phyloP scores from a whole-genome alignment of 2,113 vertebrate species.

The Meles meles region DNA sequence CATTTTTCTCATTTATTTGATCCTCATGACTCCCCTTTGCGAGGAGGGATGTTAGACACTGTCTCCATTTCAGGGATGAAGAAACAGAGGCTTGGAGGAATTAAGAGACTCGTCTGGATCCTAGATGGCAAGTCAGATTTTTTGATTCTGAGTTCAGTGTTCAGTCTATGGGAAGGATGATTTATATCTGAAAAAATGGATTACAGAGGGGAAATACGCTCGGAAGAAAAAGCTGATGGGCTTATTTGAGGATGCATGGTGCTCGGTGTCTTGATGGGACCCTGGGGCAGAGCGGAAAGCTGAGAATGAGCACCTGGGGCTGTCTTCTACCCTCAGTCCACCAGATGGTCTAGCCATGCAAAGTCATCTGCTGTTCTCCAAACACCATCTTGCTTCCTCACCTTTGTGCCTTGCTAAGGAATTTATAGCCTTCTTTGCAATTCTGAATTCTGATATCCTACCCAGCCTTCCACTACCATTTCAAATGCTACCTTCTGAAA shows the following conservation, averaged over 20 bases:
- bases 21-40: neutral
- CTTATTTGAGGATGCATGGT: neutral
- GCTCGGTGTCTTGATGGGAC: neutral
- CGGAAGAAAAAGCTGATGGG: neutral
- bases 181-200: neutral
- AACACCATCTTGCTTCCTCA: neutral
- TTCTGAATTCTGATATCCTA: neutral
- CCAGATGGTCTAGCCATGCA: neutral
- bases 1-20: fast-evolving
- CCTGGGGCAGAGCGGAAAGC: neutral
- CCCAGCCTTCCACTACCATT: neutral
- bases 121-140: neutral
- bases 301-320: neutral
- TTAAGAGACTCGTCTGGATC: neutral
- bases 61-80: neutral
- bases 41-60: neutral
- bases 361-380: neutral
- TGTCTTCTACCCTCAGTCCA: neutral
- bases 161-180: neutral
- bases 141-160: constrained; percentile 1
- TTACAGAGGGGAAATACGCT: neutral
- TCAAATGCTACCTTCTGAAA: neutral
- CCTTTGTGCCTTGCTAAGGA: neutral
- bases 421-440: neutral
- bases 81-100: neutral